These are phyloP conservation scores for Pseudomyrmex dendroicus DNA, from an alignment of 1,140 invertebrate genomes.

Conservation along the genomic window DNA sequence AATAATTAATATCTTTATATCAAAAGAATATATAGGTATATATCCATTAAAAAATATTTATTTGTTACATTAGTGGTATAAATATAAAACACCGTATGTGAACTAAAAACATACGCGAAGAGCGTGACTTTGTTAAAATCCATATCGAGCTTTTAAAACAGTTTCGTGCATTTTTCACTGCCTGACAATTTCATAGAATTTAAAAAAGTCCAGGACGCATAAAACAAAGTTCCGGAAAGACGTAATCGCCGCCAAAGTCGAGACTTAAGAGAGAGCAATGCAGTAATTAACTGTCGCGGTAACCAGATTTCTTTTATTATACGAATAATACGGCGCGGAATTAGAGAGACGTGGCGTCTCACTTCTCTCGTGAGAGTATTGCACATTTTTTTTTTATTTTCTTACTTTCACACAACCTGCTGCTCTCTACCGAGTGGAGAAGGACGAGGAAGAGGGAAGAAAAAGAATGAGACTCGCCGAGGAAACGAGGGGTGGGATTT, in stretches of 20 bases:
- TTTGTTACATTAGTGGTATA: no score
- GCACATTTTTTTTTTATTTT: conserved; percentile 52
- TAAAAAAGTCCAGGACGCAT: not conserved
- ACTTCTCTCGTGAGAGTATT: conserved; percentile 55
- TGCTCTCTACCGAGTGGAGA: conserved; percentile 31
- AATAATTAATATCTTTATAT: no score
- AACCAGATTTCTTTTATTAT: conserved; percentile 35
- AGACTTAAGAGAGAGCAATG: conserved; percentile 15
- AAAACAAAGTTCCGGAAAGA: no score
- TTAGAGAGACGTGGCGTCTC: conserved; percentile 32
- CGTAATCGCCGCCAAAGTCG: conserved; percentile 7
- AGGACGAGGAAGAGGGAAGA: conserved; percentile 24
- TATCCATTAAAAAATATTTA: no score
- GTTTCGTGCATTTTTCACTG: no score
- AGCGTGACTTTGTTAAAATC: no score
- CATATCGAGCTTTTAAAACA: no score
- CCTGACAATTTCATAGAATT: not conserved
- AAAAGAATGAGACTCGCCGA: conserved; percentile 28
- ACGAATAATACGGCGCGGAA: conserved; percentile 19
- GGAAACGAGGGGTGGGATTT: conserved; percentile 28
- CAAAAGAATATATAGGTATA: no score
- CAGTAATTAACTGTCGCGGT: conserved; percentile 26
- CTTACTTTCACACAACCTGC: conserved; percentile 22
- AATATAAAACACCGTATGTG: no score
- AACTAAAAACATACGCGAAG: no score